phyloP scores from a whole-genome alignment of 2,888 invertebrate species.

The Omphaloscelis lunosa region DNA sequence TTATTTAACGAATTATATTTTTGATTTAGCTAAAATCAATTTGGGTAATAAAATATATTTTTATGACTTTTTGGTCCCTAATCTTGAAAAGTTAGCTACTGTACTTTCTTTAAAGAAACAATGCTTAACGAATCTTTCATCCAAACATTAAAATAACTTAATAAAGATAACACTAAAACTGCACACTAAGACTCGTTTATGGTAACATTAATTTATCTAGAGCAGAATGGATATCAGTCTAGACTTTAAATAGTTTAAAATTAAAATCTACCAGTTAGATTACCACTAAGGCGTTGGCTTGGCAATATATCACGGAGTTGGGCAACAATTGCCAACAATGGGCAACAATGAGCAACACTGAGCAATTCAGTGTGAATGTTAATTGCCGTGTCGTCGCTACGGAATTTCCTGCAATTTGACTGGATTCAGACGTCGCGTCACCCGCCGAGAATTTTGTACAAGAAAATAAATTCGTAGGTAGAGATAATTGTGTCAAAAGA shows the following conservation, averaged over 20 bases:
- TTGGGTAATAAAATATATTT: not conserved
- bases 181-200: conserved; percentile 20
- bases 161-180: conserved; percentile 24
- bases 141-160: conserved; percentile 17
- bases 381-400: conserved; percentile 62
- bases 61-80: not conserved
- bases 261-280: conserved; percentile 44
- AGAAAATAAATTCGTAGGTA: conserved; percentile 50
- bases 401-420: conserved; percentile 69
- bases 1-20: not conserved
- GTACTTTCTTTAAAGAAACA: not conserved
- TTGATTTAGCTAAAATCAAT: not conserved
- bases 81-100: not conserved
- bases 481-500: conserved; percentile 25
- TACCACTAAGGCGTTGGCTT: conserved; percentile 25
- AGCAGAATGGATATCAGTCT: conserved; percentile 21
- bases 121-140: not conserved
- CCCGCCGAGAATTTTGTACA: conserved; percentile 43
- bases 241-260: conserved; percentile 43
- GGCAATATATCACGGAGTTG: conserved; percentile 17
- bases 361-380: conserved; percentile 61
- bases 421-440: conserved; percentile 59
- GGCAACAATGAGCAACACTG: conserved; percentile 35
- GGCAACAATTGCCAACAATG: conserved; percentile 12
- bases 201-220: conserved; percentile 19